Evolutionary conservation across 2,888 invertebrate genomes (phyloP), one percentile per base, ranked within the genome.

Genomic region (Scrobipalpa atriplicella): DNA sequence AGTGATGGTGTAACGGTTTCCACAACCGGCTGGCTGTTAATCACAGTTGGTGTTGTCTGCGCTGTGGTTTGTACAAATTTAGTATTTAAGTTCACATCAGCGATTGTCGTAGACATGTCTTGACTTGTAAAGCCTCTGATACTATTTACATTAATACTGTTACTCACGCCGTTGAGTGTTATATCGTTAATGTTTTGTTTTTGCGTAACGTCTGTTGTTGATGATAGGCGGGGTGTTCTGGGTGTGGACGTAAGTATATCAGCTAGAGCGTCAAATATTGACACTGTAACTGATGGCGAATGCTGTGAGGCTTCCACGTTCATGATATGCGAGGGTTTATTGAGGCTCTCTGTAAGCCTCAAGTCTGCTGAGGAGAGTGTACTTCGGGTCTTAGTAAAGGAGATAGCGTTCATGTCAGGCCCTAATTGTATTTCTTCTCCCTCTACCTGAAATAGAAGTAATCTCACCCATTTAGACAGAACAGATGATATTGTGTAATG

Each of bases 181-280:
- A 84, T 84, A 80, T 87, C 87, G 73, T 79, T 87, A 80, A 75
- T 77, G 75, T 79, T 83, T 85, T 80, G 80, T 78, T 81, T 86
- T 81, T 84, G 83, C 71, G 78, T 78, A 82, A 85, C 85, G 85
- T 89, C 89, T 72, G 90, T 91, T 72, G 87, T 89, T 75, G 90
- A 77, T 70, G 92, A 86, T 72, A 90, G 80, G 80, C 86, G 85
- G 70, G 75, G 75, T 75, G 87, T 81, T 88, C 84, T 89, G 72
- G 92, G 90, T 83, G 93, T 92, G 63, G 93, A 93, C 73, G 92
- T 93, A 74, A 94, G 89, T 78, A 94, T 93, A 72, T 94, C 94
- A 81, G 94, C 93, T 82, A 94, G 80, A 81, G 94, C 94, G 85
- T 93, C 93, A 75, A 93, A 94, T 75, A 94, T 94, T 69, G 94